Base-by-base conservation (phyloP, 92 coral and sea anemone genomes). In the Porites evermanni region DNA sequence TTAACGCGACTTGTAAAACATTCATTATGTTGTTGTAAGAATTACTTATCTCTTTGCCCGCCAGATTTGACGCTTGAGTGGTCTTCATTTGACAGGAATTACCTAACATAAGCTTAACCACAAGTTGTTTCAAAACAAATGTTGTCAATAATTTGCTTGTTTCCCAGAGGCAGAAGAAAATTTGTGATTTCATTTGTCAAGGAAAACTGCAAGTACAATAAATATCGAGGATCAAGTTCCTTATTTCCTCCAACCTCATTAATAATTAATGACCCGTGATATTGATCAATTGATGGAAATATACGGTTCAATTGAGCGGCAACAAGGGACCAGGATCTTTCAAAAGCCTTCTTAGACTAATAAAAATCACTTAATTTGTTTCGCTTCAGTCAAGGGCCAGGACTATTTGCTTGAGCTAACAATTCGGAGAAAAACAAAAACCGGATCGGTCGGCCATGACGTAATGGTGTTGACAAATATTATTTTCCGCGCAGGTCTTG, bases 21-120 rank as follows among this genome's bases (percentile, higher is more conserved):
- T 83, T 74, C 74, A 83, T 51, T 20, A 61, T 83, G 87, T 83
- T 83, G 26, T n/a, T 14, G 72, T n/a, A 51, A 64, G 87, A 72
- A 83, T 83, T 64, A 83, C 87, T 26, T 83, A 61, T 61, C 74
- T 60, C n/a, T 19, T 72, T 61, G 79, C 79, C 24, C 71, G 21
- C 65, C 20, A 71, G 56, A 81, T 83, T 60, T 64, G 26, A 61
- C 80, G 80, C 80, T 6, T 52, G 87, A 19, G 2, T 83, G 69
- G 65, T 12, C 80, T 5, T 61, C 38, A 18, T 50, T 4, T 61
- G 80, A 73, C 72, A 83, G 61, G 2, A 29, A 74, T 83, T 74
- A 83, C 87, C 47, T 21, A 73, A 83, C 80, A 19, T 44, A 9
- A n/a, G 52, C 29, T 47, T 66, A 38, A 44, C 79, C 84, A 80